Evolutionary conservation across 2,888 invertebrate species (phyloP), one percentile per base, ranked within the genome.

Genomic region (Drepanosiphum platanoidis): DNA sequence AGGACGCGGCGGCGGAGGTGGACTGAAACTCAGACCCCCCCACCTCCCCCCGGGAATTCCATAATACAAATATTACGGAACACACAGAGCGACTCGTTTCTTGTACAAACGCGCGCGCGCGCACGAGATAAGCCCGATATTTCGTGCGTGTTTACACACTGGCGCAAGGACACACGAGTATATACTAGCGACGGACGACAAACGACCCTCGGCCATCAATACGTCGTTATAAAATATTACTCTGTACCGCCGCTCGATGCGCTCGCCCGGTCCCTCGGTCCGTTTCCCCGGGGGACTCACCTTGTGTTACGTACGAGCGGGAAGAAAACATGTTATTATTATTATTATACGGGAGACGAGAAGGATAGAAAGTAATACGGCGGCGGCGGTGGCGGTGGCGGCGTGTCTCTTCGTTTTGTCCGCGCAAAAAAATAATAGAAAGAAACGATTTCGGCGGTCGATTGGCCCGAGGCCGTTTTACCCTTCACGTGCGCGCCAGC

Each of bases 161-260:
- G 39, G 27, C 74, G 18, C 46, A n/a, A n/a, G n/a, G n/a, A n/a
- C n/a, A 75, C 13, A 71, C 27, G 46, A 32, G 46, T 39, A 66
- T 77, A 52, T n/a, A n/a, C n/a, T n/a, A 74, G 66, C 66, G 66
- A 52, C 72, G 83, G 83, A 77, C 84, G 84, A 84, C 84, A 84
- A 84, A 84, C 83, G 83, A 83, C 84, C 84, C 77, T 84, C 68
- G 84, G 68, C 84, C 84, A 84, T 84, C 84, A 84, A 84, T 84
- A 84, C 84, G 52, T 84, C 84, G 84, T 84, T 84, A 84, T 84
- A 84, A 84, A 84, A 84, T 84, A 84, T 84, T 84, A 84, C 84
- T 77, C 52, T n/a, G 46, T 11, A n/a, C 27, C 61, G 27, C 36
- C 11, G 22, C n/a, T n/a, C n/a, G n/a, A n/a, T n/a, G n/a, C n/a